Evolutionary conservation across 2,113 vertebrate genomes (phyloP), one percentile per base, ranked within the genome.

Genomic region (Myotis lucifugus): DNA sequence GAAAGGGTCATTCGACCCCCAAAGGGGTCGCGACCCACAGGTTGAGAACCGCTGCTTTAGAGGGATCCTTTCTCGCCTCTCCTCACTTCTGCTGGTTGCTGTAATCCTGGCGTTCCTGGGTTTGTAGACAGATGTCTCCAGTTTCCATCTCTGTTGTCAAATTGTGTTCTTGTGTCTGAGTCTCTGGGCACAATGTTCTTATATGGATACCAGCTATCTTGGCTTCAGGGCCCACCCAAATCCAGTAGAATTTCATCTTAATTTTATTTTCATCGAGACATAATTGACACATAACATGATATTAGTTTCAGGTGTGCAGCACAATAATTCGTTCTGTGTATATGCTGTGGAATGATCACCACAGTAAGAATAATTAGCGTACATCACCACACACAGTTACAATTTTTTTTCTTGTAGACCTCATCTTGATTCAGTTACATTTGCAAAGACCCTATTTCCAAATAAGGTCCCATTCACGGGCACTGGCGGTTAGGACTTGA

Each of bases 151-250:
- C 34, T 1, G 21, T 9, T 13, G 3, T 6, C 21, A 11, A 11
- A 2, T 8, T 0, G 0, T 6, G 21, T 4, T 50, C 67, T 42
- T 4, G 0, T 6, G 6, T 54, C 66, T 27, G 23, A 73, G 46
- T 9, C 34, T 85, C 42, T 72, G 66, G 52, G 23, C 6, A 37
- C 29, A 18, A 18, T 70, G 18, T 72, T 52, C 34, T 61, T 56
- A 5, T 1, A n/a, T 86, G 7, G 76, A 66, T 19, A 32, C 1
- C 56, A 19, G 15, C 40, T 48, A 34, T n/a, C 23, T 59, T 25
- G 66, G 74, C 42, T 18, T 23, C 4, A 48, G 66, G 25, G 46
- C 42, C 12, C 52, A 8, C 4, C 17, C 10, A 7, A 14, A 67
- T 1, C 25, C 18, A 27, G 21, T 21, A 12, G 5, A 42, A 78